Percentiles rank a stretch among this genome's conserved stretches.
Conservation (phyloP, 2,797 vertebrate species). For the Telmatherina bonti region DNA sequence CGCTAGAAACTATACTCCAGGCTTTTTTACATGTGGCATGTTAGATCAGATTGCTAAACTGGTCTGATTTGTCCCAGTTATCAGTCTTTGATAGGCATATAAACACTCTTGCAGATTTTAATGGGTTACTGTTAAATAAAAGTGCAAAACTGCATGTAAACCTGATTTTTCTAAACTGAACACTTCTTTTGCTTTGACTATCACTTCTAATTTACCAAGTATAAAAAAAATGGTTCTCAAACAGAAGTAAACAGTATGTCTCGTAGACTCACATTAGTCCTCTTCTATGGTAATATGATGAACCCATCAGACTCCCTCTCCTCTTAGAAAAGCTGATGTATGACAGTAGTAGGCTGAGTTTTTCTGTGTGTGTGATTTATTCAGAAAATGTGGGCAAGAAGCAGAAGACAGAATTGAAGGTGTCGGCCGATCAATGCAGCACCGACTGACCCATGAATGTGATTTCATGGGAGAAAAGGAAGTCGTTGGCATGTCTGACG, state of each 20-base stretch:
- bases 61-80: too few species aligned
- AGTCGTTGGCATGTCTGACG: constrained; percentile 9
- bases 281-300: too few species aligned
- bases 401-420: constrained; percentile 1
- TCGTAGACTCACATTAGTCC: background rate
- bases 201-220: background rate
- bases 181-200: background rate
- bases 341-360: background rate
- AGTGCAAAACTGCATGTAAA: too few species aligned
- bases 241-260: background rate
- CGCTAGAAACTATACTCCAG: too few species aligned
- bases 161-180: too few species aligned
- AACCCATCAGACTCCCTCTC: background rate
- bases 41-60: too few species aligned
- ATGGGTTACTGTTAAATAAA: too few species aligned
- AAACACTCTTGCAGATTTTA: too few species aligned
- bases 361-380: background rate
- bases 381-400: constrained; percentile 16
- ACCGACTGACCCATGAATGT: constrained; percentile 21
- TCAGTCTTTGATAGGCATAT: too few species aligned
- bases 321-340: background rate
- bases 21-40: too few species aligned
- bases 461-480: constrained; percentile 27
- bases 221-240: background rate
- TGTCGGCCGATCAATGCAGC: constrained; percentile 23